These are phyloP conservation scores for Bactericera cockerelli DNA, from an alignment of 1,140 invertebrate species.

Conservation along the genomic window DNA sequence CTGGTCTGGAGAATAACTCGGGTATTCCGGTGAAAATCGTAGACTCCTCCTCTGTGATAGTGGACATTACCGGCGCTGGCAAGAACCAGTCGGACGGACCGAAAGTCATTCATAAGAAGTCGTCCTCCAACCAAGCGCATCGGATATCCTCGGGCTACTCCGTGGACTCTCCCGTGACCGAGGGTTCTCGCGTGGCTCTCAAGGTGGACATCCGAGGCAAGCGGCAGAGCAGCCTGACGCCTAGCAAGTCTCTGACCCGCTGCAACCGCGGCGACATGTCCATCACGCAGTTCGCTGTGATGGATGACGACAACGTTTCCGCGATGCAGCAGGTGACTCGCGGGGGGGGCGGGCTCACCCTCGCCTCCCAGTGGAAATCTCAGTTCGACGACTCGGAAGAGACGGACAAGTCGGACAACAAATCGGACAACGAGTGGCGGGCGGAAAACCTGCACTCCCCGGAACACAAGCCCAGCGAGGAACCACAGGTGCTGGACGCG, in stretches of 20 bases:
- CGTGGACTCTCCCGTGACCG: slow-evolving; percentile 13
- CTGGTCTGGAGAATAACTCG: slow-evolving; percentile 28
- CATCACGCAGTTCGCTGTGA: slow-evolving; percentile 79
- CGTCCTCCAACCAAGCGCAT: slow-evolving; percentile 16
- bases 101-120: slow-evolving; percentile 11
- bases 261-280: slow-evolving; percentile 35
- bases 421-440: slow-evolving; percentile 80
- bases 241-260: background rate
- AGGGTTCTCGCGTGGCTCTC: slow-evolving; percentile 14
- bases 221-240: background rate
- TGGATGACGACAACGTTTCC: slow-evolving; percentile 84
- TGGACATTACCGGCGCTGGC: slow-evolving; percentile 18
- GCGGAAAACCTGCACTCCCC: slow-evolving; percentile 57
- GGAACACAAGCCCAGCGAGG: slow-evolving; percentile 36
- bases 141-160: slow-evolving; percentile 11
- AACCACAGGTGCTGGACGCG: background rate
- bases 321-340: slow-evolving; percentile 60
- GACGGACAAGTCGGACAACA: slow-evolving; percentile 27
- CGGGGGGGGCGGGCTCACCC: slow-evolving; percentile 47
- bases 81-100: slow-evolving; percentile 26
- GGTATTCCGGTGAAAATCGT: slow-evolving; percentile 1
- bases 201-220: slow-evolving; percentile 1
- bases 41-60: slow-evolving; percentile 6
- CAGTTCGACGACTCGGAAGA: slow-evolving; percentile 88
- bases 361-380: slow-evolving; percentile 84